Evolutionary conservation across 2,888 invertebrate species (phyloP).

Genomic region (Osmoderma eremita): DNA sequence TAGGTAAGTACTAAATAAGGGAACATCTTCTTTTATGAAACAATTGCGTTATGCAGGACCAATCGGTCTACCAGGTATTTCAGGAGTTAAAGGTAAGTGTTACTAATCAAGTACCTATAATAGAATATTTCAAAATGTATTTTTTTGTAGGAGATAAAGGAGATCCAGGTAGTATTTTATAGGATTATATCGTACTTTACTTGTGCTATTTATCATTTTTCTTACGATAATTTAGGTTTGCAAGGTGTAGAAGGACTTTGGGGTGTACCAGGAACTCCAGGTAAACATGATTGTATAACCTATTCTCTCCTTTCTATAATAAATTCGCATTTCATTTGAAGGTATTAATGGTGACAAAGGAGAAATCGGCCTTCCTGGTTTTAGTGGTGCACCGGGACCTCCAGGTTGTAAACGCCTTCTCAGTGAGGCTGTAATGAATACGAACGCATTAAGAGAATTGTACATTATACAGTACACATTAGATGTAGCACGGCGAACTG

Average conservation of each 20-base stretch:
- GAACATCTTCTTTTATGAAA: background rate
- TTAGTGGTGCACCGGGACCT: background rate
- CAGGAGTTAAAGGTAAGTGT: background rate
- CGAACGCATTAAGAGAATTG: background rate
- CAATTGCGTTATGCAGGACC: background rate
- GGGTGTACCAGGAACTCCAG: conserved; percentile 5
- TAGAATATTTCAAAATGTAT: too few relatives aligned
- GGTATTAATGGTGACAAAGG: conserved; percentile 6
- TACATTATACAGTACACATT: background rate
- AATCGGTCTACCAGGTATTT: background rate
- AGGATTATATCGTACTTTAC: background rate
- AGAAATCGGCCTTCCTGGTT: background rate
- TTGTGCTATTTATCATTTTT: background rate
- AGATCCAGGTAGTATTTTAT: background rate
- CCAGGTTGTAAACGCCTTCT: background rate
- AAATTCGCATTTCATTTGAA: background rate
- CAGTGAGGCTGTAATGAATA: background rate
- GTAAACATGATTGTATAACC: background rate
- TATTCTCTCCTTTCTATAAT: background rate
- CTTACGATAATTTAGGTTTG: background rate
- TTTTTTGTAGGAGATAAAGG: conserved; percentile 13
- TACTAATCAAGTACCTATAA: too few relatives aligned
- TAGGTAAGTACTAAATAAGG: too few relatives aligned
- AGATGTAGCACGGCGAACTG: background rate
- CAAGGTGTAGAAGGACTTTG: background rate